Base-by-base conservation (phyloP, 53 echinoderm and acorn worm species). In the Arbacia lixula region DNA sequence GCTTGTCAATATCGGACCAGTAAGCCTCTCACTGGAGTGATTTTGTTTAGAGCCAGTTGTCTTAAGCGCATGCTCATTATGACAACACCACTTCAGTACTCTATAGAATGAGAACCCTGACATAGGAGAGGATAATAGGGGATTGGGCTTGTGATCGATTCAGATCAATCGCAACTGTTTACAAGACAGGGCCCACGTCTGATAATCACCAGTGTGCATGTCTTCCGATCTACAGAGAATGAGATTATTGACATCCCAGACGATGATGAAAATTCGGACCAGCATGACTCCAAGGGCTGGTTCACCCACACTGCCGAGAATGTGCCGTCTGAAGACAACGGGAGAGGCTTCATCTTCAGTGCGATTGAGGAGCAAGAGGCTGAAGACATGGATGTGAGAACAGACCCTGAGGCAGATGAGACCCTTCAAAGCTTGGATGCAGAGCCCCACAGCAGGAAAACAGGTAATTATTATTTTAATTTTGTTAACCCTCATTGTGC, bases 231-330 rank as follows among this genome's bases (percentile, higher is more conserved):
- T 29, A 16, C 77, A 77, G 77, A 58, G 9, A 39, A 4, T 4
- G 77, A 58, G 12, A 58, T 77, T 8, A 57, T 77, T 1, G 58
- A 77, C 6, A 77, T 77, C 17, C 77, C 77, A 5, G 77, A 77
- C 17, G 77, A 77, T 56, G 77, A 77, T 37, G 77, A 25, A 9
- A 21, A n/a, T 37, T 12, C 37, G 11, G 55, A 28, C 16, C 46
- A 10, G 22, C 14, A 42, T 29, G 75, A 77, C 40, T 57, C 57
- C 0, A 77, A 77, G 60, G 39, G 40, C 1, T 77, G 77, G 77
- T 77, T 57, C 57, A n/a, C n/a, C 35, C 69, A 69, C 14, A 31
- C 74, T 2, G 53, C 32, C 1, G 58, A 77, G 25, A 57, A 21
- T 21, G 57, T 35, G 4, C 31, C 12, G 22, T 21, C 37, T 0